Base-by-base conservation (phyloP, 2,113 vertebrate genomes). In the Urocynchramus pylzowi region DNA sequence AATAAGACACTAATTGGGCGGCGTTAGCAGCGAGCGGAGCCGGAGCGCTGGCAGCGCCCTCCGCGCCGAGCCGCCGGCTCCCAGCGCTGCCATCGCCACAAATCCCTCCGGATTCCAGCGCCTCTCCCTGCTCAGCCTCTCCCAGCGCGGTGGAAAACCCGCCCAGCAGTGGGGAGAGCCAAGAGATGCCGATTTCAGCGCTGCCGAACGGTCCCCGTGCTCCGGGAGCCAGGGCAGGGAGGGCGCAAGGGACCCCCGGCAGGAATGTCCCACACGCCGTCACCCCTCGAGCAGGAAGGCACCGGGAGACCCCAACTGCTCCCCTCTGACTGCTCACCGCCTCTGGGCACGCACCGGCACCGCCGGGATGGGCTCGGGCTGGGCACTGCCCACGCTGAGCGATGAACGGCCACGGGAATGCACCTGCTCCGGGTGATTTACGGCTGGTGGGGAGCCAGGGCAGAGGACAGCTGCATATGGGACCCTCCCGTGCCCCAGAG, bases 1-100 rank as follows among this genome's bases (percentile, higher is more conserved):
- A 97, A 97, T 95, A 94, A 87, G 92, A 94, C 95, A 92, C 95
- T 98, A 97, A 98, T 96, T 97, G 96, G 96, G 84, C 68, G 12
- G 91, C 74, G 80, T 92, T 45, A 54, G 92, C 63, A 65, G 27
- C 2, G 21, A 95, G 27, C 22, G 3, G 90, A 84, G 85, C 7
- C 23, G 71, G 86, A 71, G 67, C 41, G 33, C 82, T 19, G 78
- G 89, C 75, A 30, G 89, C 19, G 39, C 95, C 97, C 95, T 87
- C 91, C 1, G 41, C 2, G 85, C 95, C 16, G 86, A 22, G 20
- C 84, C 8, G 8, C 33, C 16, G 6, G 33, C 70, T 69, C 77
- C 79, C 33, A n/a, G 81, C 18, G 6, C 69, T 15, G 13, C 16
- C 28, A 21, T 4, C 1, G 7, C 26, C 86, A 30, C 3, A 22